Evolutionary conservation across 1,140 invertebrate species (phyloP).

Genomic region (Melipona quadrifasciata): DNA sequence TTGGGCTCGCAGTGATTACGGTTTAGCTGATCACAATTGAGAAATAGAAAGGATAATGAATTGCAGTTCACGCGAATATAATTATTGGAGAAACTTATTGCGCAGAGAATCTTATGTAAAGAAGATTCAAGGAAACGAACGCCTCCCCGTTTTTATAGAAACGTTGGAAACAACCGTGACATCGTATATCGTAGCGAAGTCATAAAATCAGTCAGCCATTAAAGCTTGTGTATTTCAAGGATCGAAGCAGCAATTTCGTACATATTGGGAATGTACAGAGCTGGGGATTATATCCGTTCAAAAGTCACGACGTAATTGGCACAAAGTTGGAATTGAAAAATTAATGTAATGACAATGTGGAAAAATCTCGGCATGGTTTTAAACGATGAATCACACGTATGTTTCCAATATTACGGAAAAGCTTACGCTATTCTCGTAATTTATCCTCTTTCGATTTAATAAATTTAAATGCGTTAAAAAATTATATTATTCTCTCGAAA

Average conservation of each 20-base stretch:
- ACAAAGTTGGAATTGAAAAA: no score
- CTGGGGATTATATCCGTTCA: neutral
- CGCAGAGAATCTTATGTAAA: neutral
- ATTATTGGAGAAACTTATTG: slow-evolving; percentile 47
- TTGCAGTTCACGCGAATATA: slow-evolving; percentile 67
- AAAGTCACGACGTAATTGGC: neutral
- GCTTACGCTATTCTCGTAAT: neutral
- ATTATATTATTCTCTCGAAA: no score
- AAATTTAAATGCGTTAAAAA: neutral
- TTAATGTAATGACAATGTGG: neutral
- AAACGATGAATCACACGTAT: neutral
- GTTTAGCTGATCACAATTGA: neutral
- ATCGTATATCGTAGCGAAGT: neutral
- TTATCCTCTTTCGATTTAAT: neutral
- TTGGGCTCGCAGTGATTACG: slow-evolving; percentile 61
- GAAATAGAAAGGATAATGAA: slow-evolving; percentile 58
- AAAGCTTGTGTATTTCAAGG: neutral
- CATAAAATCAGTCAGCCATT: neutral
- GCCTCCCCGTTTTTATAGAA: neutral
- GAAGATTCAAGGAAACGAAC: neutral
- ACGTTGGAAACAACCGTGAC: neutral
- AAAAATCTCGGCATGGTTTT: neutral
- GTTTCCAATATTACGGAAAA: neutral
- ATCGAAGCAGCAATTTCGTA: neutral
- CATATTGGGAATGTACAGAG: neutral